Percentiles rank a stretch among this genome's conserved stretches.
These are phyloP conservation scores for Hipparchia semele DNA, from an alignment of 2,888 invertebrate genomes.

Conservation along the genomic window DNA sequence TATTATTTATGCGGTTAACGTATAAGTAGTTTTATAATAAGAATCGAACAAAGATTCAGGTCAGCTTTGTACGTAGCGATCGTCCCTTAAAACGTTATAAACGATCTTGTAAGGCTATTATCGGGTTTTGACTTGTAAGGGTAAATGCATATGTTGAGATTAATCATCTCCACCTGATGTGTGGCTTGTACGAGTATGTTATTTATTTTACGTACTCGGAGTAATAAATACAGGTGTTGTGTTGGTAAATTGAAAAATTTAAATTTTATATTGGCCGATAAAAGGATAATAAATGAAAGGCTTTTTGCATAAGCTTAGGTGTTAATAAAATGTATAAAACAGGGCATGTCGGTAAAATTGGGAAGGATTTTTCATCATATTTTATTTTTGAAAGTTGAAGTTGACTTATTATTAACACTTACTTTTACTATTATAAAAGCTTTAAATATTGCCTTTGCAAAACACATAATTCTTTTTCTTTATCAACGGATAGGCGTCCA, in stretches of 20 bases:
- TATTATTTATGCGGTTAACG: not conserved
- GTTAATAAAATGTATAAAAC: too few relatives aligned
- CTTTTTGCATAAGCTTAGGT: not conserved
- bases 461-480: too few relatives aligned
- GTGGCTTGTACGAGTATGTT: slow-evolving; percentile 11
- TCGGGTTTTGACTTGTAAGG: slow-evolving; percentile 34
- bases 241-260: slow-evolving; percentile 20
- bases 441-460: too few relatives aligned
- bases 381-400: too few relatives aligned
- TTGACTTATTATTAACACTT: too few relatives aligned
- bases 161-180: slow-evolving; percentile 13
- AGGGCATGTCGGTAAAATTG: too few relatives aligned
- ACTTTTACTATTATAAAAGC: too few relatives aligned
- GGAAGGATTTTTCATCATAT: too few relatives aligned
- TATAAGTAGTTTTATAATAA: slow-evolving; percentile 16
- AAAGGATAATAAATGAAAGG: not conserved
- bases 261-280: slow-evolving; percentile 14
- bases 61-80: slow-evolving; percentile 24
- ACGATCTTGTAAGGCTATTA: slow-evolving; percentile 33
- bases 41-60: slow-evolving; percentile 27
- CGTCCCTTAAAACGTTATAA: slow-evolving; percentile 28
- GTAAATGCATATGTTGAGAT: slow-evolving; percentile 30
- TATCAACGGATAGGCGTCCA: too few relatives aligned
- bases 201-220: slow-evolving; percentile 17
- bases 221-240: slow-evolving; percentile 19